Conservation (phyloP, 2,113 vertebrate genomes). For the Psophia crepitans region DNA sequence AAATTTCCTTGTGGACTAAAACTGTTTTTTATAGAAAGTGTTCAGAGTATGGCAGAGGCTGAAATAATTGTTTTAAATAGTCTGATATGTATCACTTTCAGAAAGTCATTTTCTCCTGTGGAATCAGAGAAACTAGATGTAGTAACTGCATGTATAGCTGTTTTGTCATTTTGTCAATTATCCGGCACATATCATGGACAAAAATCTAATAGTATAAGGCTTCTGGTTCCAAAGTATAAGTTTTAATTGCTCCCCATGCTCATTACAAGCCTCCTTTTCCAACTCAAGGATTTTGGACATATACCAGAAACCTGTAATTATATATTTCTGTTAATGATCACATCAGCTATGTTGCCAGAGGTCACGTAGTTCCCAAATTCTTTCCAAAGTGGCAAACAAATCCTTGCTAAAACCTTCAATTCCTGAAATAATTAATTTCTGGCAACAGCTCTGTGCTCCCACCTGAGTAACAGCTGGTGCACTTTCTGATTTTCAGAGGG, state of each 20-base stretch:
- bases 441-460: neutral
- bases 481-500: neutral
- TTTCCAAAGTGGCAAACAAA: neutral
- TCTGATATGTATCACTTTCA: neutral
- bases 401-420: neutral
- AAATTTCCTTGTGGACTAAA: neutral
- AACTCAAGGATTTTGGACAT: neutral
- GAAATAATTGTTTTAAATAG: neutral
- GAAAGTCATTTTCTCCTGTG: neutral
- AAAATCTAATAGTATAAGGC: neutral
- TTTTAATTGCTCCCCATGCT: neutral
- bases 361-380: neutral
- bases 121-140: neutral
- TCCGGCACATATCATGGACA: neutral
- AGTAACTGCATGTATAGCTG: neutral
- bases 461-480: neutral
- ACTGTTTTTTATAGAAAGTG: neutral
- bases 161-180: neutral
- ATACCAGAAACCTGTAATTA: neutral
- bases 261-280: neutral
- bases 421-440: neutral
- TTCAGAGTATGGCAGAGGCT: neutral
- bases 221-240: neutral
- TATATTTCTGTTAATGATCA: neutral
- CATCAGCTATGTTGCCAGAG: neutral